Base-by-base conservation (phyloP, 1,140 invertebrate species). In the Plectrocnemia conspersa region DNA sequence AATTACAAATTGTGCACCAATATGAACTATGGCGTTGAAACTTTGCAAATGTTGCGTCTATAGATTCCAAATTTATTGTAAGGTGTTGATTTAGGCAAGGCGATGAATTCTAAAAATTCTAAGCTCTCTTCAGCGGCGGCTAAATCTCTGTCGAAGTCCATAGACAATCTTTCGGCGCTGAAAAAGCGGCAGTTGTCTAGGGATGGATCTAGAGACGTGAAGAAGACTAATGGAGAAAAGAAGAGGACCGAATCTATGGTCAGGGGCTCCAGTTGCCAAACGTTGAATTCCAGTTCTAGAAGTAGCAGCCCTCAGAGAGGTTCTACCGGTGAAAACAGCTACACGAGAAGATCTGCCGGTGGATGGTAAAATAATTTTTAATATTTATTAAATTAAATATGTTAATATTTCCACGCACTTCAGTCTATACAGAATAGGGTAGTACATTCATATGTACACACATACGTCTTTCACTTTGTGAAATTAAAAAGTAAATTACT, bases 261-360 rank as follows among this genome's bases (percentile, higher is more conserved):
- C 6, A 18, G 53, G 23, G 47, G 52, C 15, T 21, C 27, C 42
- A 55, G 53, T 23, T 54, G 48, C 29, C 47, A 55, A 44, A 49
- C 44, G 13, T 27, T 55, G 32, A 18, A 21, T 18, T 52, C 49
- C 3, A 42, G 40, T 27, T 40, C 44, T 1, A 33, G 33, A 21
- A 40, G 40, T 10, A 48, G 36, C 22, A 55, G 53, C 29, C 42
- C 44, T 23, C n/a, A 33, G 16, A 45, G 41, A n/a, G 46, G 52
- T 25, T 50, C 47, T 7, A 33, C 47, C 15, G 49, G 49, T 5
- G 24, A 25, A 10, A 16, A 40, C 23, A 40, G 53, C 22, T 55
- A 55, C 25, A 54, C 53, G 10, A 50, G 58, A 22, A 32, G 52
- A 45, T 59, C 58, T 4, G 58, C 58, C n/a, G 58, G 58, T 15